Percentiles rank a stretch among this genome's conserved stretches.
Evolutionary conservation across 2,888 invertebrate species (phyloP).

Genomic region (Adelognathus sp.): DNA sequence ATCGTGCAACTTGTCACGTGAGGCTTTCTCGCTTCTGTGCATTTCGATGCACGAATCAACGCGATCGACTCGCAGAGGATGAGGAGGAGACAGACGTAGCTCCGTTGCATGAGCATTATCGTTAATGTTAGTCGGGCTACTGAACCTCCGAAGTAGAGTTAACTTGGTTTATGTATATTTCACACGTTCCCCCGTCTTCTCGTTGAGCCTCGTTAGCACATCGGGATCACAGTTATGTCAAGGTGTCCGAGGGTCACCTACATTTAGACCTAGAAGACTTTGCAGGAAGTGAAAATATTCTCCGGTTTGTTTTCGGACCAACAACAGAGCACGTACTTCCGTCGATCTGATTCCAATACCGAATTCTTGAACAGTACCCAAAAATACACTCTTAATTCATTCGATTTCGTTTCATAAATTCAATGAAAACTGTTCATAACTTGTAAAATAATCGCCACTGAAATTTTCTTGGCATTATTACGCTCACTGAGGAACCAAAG

Average conservation of each 20-base stretch:
- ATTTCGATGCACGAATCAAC: conserved; percentile 66
- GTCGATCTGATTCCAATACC: too few relatives aligned
- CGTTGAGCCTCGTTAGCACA: conserved; percentile 54
- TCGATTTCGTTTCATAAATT: too few relatives aligned
- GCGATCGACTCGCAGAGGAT: conserved; percentile 14
- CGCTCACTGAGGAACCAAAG: too few relatives aligned
- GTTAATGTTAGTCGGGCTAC: conserved; percentile 44
- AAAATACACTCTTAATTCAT: too few relatives aligned
- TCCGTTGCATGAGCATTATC: conserved; percentile 35
- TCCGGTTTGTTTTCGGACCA: not conserved
- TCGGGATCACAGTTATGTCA: conserved; percentile 62
- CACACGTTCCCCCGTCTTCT: conserved; percentile 59
- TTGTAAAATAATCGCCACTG: too few relatives aligned
- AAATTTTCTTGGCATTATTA: too few relatives aligned
- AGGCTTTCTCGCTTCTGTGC: conserved; percentile 73
- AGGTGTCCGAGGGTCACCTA: conserved; percentile 32
- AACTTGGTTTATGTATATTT: conserved; percentile 68
- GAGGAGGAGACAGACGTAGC: conserved; percentile 16
- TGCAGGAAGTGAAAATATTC: not conserved
- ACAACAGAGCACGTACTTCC: too few relatives aligned
- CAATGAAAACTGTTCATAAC: too few relatives aligned
- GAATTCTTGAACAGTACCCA: too few relatives aligned
- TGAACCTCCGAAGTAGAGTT: conserved; percentile 53
- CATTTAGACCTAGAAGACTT: conserved; percentile 16
- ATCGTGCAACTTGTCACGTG: conserved; percentile 74